Base-by-base conservation (phyloP, 2,888 invertebrate species). In the Synanthedon myopaeformis region DNA sequence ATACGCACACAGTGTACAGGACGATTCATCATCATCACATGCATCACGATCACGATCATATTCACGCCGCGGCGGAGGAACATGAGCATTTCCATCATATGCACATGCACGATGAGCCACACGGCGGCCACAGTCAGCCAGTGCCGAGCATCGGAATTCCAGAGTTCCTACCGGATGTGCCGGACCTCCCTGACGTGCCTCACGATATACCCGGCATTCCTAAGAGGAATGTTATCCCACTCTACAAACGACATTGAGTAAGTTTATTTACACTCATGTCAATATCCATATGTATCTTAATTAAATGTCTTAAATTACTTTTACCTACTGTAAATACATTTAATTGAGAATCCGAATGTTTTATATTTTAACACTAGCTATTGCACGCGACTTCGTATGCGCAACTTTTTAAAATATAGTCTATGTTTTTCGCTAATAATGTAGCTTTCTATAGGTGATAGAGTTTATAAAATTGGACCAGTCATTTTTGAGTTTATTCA, bases 1-100 rank as follows among this genome's bases (percentile, higher is more conserved):
- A 93, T 68, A 91, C 91, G 0, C 92, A 92, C 69, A 92, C 92
- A 0, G 87, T 93, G n/a, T 92, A 90, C 78, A 92, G 92, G 71
- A 90, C 91, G 0, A 82, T 92, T 45, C 90, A 91, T 51, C 90
- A 90, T 57, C 82, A 89, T 58, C 84, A 89, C 63, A 74, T 75
- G 0, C 76, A 82, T 55, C 82, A 76, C 58, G 83, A 82, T 3
- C 71, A 51, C 1, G 70, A 63, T 35, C 59, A 69, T 35, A 75
- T 76, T 48, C 78, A 74, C 57, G 62, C 77, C 1, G 72, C 79
- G 0, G 56, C 71, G 0, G 87, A 88, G 42, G 85, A 85, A 51
- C 88, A 89, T 60, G 88, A 88, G 56, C 89, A 89, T 56, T 83
- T 83, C 67, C 88, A 89, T 59, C 84, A 88, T 58, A 71, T 88